A percentile compares a stretch with the other conserved stretches of the same genome.
These are phyloP conservation scores for Phengaris arion DNA, from an alignment of 2,888 invertebrate species.

Conservation along the genomic window DNA sequence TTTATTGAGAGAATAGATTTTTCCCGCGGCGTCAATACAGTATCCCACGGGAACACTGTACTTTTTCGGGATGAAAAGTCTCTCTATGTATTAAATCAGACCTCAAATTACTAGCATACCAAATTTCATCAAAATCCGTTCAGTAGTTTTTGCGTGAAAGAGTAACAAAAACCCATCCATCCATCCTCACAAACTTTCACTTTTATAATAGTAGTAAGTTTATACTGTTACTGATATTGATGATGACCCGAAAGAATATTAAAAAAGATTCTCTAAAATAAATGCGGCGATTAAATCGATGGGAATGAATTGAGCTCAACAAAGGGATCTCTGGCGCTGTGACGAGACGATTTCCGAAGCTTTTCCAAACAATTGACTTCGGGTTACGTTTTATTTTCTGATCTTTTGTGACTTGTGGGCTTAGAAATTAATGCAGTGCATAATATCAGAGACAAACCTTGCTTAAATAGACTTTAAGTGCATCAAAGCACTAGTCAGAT, in stretches of 20 bases:
- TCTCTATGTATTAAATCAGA: no score
- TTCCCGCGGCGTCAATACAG: no score
- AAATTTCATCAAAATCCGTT: no score
- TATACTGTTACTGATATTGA: neutral
- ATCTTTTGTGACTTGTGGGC: neutral
- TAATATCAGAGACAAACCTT: neutral
- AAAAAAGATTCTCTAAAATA: neutral
- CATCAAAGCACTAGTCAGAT: no score
- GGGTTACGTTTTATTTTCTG: slow-evolving; percentile 1
- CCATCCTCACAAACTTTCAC: no score
- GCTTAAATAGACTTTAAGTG: no score
- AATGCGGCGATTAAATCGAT: slow-evolving; percentile 13
- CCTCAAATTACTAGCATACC: no score
- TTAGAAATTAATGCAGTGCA: slow-evolving; percentile 7
- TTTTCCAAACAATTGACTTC: slow-evolving; percentile 17
- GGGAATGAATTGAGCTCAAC: slow-evolving; percentile 8
- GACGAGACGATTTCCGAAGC: neutral
- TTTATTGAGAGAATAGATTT: no score
- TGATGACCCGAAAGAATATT: neutral
- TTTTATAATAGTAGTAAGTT: neutral
- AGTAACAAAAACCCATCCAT: no score
- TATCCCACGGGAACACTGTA: no score
- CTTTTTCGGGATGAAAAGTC: no score
- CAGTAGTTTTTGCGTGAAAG: no score
- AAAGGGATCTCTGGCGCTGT: neutral